Evolutionary conservation across 2,113 vertebrate species (phyloP).

Genomic region (Scortum barcoo): DNA sequence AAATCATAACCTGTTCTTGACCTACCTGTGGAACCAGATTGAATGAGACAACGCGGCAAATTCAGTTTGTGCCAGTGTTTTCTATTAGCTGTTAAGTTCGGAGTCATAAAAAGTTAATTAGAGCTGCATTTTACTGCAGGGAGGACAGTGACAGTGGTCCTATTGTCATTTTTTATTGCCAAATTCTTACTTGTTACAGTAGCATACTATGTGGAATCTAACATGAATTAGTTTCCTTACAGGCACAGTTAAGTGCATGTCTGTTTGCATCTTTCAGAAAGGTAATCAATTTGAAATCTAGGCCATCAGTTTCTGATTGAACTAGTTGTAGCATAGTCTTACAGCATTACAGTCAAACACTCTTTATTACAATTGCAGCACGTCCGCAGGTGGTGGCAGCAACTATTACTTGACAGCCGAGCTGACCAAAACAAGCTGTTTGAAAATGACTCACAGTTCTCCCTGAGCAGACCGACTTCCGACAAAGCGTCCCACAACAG

Average conservation of each 20-base stretch:
- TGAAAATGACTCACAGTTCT: slow-evolving; percentile 64
- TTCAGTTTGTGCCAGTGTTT: not conserved
- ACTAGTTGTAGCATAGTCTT: not conserved
- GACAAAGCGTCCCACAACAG: slow-evolving; percentile 51
- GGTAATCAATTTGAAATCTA: not conserved
- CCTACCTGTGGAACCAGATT: not conserved
- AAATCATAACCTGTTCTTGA: not conserved
- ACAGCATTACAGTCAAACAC: slow-evolving; percentile 2
- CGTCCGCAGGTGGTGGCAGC: slow-evolving; percentile 13
- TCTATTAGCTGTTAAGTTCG: not conserved
- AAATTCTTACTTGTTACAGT: not conserved
- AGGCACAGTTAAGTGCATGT: not conserved
- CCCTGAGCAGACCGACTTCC: slow-evolving; percentile 21
- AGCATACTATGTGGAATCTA: not conserved
- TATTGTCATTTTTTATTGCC: not conserved
- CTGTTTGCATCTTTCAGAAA: not conserved
- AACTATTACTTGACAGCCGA: slow-evolving; percentile 18
- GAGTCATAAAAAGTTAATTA: not conserved
- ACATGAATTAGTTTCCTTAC: not conserved
- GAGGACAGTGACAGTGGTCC: not conserved
- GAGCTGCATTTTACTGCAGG: not conserved
- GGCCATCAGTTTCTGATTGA: not conserved
- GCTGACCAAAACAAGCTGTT: slow-evolving; percentile 47
- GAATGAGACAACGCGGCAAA: not conserved
- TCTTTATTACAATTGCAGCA: slow-evolving; percentile 1